Conservation (phyloP, 2,888 invertebrate genomes). For the Caenorhabditis drosophilae region DNA sequence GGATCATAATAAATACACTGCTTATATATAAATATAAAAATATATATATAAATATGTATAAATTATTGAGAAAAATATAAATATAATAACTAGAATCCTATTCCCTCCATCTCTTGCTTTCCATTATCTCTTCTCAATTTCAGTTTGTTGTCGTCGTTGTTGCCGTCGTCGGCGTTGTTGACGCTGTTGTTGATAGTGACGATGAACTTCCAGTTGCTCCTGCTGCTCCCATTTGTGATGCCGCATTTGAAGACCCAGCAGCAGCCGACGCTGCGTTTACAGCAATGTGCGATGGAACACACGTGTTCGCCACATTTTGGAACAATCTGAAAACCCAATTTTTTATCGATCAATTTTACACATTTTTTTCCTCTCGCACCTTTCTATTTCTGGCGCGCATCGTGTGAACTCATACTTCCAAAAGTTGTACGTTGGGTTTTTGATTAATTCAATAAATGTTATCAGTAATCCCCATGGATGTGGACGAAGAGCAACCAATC, state of each 20-base stretch:
- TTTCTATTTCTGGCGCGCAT: conserved; percentile 98
- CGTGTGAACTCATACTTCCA: conserved; percentile 99
- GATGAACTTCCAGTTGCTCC: too few relatives aligned
- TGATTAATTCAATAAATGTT: conserved; percentile 97
- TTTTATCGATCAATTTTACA: not conserved
- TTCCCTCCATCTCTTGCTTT: too few relatives aligned
- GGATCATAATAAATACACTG: too few relatives aligned
- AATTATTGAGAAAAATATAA: too few relatives aligned
- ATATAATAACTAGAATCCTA: too few relatives aligned
- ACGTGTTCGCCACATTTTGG: conserved; percentile 59
- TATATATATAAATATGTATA: too few relatives aligned
- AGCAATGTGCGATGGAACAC: conserved; percentile 30
- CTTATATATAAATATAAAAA: too few relatives aligned
- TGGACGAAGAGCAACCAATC: conserved; percentile 95
- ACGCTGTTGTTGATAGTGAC: too few relatives aligned
- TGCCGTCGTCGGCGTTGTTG: too few relatives aligned
- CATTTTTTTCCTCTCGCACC: too few relatives aligned
- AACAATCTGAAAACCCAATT: conserved; percentile 43
- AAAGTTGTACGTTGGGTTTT: conserved; percentile 96
- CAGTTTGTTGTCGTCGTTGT: too few relatives aligned
- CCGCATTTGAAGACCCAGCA: not conserved
- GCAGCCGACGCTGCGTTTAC: conserved; percentile 4
- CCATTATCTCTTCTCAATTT: too few relatives aligned
- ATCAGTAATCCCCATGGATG: conserved; percentile 99
- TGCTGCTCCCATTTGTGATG: not conserved